phyloP scores from a whole-genome alignment of 2,113 vertebrate genomes.

The Dicaeum eximium region DNA sequence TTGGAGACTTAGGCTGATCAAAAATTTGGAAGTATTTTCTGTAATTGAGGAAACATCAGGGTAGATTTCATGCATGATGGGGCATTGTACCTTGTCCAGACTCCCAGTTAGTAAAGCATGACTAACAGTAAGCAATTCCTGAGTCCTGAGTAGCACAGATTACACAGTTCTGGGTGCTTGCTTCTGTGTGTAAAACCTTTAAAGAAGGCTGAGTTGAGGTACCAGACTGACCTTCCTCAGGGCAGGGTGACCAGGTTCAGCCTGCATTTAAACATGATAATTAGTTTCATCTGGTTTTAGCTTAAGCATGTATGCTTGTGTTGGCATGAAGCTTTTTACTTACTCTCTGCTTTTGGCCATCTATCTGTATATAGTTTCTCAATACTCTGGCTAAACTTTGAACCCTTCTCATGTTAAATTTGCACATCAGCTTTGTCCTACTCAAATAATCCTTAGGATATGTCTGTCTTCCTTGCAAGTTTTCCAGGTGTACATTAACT shows the following conservation, averaged over 20 bases:
- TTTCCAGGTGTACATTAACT: conserved; percentile 49
- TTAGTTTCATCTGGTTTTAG: conserved; percentile 20
- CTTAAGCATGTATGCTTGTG: conserved; percentile 44
- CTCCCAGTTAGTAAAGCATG: background rate
- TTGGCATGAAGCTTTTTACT: conserved; percentile 44
- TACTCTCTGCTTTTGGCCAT: conserved; percentile 6
- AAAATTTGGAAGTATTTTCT: background rate
- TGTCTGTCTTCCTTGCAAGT: conserved; percentile 43
- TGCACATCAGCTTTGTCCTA: conserved; percentile 9
- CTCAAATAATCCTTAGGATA: conserved; percentile 41
- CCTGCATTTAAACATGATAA: conserved; percentile 18
- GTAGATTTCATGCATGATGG: background rate
- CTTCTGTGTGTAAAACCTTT: background rate
- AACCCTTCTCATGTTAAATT: background rate
- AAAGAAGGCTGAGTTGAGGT: background rate
- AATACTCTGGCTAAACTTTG: background rate
- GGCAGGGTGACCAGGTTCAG: conserved; percentile 23
- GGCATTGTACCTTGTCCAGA: background rate
- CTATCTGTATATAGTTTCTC: background rate
- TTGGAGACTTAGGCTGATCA: background rate
- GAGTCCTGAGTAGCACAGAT: background rate
- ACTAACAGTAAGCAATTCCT: background rate
- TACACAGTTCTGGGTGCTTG: background rate
- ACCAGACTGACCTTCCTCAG: background rate
- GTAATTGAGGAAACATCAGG: background rate